Evolutionary conservation across 2,797 vertebrate genomes (phyloP).

Genomic region (Sparus aurata): DNA sequence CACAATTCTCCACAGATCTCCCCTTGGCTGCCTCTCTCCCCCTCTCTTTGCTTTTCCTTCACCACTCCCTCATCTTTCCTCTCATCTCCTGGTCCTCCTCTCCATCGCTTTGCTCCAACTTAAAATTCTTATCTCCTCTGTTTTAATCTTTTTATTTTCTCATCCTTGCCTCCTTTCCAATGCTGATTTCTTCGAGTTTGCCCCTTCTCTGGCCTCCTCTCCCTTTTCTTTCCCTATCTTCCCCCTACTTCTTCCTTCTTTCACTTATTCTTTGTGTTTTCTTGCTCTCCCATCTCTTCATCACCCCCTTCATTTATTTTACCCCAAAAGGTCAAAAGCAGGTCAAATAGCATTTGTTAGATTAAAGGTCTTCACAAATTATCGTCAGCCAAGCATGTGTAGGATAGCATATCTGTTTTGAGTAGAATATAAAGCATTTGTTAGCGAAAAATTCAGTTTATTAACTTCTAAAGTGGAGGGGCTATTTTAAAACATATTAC

Average conservation of each 20-base stretch:
- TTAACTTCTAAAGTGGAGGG: too few relatives aligned
- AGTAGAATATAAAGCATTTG: not conserved
- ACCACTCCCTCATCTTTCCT: slow-evolving; percentile 49
- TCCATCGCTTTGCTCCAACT: slow-evolving; percentile 2
- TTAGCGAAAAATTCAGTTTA: too few relatives aligned
- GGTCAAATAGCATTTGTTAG: slow-evolving; percentile 11
- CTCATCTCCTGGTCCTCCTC: slow-evolving; percentile 30
- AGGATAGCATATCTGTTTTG: not conserved
- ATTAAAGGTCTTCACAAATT: not conserved
- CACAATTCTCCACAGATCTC: slow-evolving; percentile 47
- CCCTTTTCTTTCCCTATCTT: not conserved
- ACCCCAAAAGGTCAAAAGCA: not conserved
- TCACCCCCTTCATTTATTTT: not conserved
- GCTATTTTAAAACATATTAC: too few relatives aligned
- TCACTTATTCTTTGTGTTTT: not conserved
- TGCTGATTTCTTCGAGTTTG: not conserved
- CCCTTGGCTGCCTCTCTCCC: slow-evolving; percentile 27
- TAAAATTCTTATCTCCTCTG: slow-evolving; percentile 34
- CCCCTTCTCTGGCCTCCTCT: slow-evolving; percentile 7
- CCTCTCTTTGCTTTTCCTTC: slow-evolving; percentile 26
- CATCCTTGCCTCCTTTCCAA: slow-evolving; percentile 1
- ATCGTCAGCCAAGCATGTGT: not conserved
- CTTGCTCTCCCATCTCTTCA: not conserved
- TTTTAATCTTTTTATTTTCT: slow-evolving; percentile 34
- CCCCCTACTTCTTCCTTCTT: not conserved